These are phyloP conservation scores for Erebia ligea DNA, from an alignment of 2,888 invertebrate species.

Conservation along the genomic window DNA sequence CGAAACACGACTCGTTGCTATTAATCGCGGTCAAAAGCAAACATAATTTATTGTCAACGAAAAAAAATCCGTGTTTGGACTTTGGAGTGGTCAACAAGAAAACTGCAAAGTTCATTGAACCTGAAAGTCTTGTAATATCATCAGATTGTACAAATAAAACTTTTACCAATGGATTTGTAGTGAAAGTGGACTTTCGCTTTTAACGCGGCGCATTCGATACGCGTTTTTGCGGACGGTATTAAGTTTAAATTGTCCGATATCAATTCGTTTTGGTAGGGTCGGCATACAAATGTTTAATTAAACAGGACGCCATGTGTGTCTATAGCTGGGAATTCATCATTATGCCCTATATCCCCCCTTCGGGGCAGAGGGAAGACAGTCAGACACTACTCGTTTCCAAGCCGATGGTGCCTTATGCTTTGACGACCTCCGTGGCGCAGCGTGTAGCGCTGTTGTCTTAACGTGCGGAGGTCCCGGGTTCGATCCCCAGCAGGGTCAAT, in stretches of 20 bases:
- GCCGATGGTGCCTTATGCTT: too few species aligned
- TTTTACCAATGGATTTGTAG: slow-evolving; percentile 49
- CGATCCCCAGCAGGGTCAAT: too few species aligned
- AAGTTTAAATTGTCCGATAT: slow-evolving; percentile 25
- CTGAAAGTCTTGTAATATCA: slow-evolving; percentile 34
- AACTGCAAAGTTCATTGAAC: slow-evolving; percentile 43
- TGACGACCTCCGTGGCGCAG: too few species aligned
- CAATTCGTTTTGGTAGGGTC: slow-evolving; percentile 11
- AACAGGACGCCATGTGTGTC: background rate
- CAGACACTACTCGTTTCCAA: too few species aligned
- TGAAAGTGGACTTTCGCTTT: slow-evolving; percentile 54
- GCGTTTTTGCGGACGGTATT: slow-evolving; percentile 40
- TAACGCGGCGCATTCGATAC: slow-evolving; percentile 36
- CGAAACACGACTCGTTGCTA: background rate
- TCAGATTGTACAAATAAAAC: slow-evolving; percentile 44
- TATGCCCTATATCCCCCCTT: too few species aligned
- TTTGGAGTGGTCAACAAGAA: slow-evolving; percentile 4
- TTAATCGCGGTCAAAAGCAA: background rate
- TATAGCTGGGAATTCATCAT: too few species aligned
- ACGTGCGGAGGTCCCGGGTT: too few species aligned
- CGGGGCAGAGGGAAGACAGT: too few species aligned
- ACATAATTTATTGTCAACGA: background rate
- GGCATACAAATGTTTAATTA: background rate
- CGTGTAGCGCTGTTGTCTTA: too few species aligned
- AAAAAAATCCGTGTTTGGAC: background rate